Conservation (phyloP, 2,888 invertebrate genomes). For the Andrena marginata region DNA sequence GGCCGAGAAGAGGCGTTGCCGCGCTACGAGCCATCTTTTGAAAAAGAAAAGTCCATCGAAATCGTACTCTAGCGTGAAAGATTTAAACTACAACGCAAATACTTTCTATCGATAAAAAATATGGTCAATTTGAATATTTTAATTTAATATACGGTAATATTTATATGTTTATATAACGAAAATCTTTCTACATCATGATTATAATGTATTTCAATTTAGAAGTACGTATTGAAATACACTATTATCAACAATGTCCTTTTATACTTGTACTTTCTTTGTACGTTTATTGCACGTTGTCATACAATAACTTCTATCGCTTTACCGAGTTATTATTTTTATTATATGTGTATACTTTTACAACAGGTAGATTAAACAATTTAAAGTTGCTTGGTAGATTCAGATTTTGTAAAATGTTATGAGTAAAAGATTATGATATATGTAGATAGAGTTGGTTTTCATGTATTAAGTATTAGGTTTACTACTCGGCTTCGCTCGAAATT, state of each 20-base stretch:
- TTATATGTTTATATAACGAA: not conserved
- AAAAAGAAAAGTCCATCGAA: constrained; percentile 46
- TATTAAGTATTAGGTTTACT: too few species aligned
- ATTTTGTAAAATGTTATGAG: not conserved
- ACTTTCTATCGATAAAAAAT: constrained; percentile 18
- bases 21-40: constrained; percentile 57
- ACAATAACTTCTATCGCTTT: too few species aligned
- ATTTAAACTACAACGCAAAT: constrained; percentile 44
- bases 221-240: not conserved
- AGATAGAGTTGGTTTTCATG: too few species aligned
- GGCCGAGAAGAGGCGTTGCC: constrained; percentile 47
- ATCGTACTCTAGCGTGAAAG: constrained; percentile 48
- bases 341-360: too few species aligned
- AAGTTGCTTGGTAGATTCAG: too few species aligned
- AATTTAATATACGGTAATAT: not conserved
- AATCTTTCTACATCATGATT: not conserved
- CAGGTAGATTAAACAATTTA: too few species aligned
- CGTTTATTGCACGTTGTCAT: too few species aligned
- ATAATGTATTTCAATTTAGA: not conserved
- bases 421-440: not conserved
- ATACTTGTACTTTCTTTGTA: too few species aligned
- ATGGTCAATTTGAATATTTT: constrained; percentile 1
- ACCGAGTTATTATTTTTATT: too few species aligned
- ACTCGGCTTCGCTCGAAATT: too few species aligned
- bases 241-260: not conserved